Conservation (phyloP, 2,888 invertebrate species). For the Hecatera dysodea region DNA sequence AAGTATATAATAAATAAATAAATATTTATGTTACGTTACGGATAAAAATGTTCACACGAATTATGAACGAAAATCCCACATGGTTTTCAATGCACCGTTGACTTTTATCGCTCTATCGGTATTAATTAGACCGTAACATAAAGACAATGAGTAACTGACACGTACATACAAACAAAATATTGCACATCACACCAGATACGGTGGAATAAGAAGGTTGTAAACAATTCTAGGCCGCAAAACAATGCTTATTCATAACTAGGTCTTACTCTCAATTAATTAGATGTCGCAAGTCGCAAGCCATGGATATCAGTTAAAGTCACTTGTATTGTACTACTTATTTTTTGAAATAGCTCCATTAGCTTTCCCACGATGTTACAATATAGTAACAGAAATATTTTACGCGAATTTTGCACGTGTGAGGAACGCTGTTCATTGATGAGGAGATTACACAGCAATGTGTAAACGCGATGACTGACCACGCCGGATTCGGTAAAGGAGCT, state of each 20-base stretch:
- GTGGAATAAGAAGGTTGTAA: slow-evolving; percentile 59
- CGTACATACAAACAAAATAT: slow-evolving; percentile 66
- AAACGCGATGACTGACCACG: slow-evolving; percentile 33
- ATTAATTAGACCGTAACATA: slow-evolving; percentile 71
- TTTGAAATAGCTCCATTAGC: slow-evolving; percentile 44
- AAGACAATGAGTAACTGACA: slow-evolving; percentile 69
- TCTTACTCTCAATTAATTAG: slow-evolving; percentile 64
- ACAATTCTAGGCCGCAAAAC: slow-evolving; percentile 67
- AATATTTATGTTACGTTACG: background rate
- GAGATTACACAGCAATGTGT: slow-evolving; percentile 57
- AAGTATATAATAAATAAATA: no score
- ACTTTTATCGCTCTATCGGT: slow-evolving; percentile 67
- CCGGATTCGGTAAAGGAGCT: slow-evolving; percentile 50
- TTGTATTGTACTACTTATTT: slow-evolving; percentile 51
- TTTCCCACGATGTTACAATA: slow-evolving; percentile 64
- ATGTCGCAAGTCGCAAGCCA: slow-evolving; percentile 70
- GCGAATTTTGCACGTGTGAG: slow-evolving; percentile 38
- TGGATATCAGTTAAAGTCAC: slow-evolving; percentile 31
- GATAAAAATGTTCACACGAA: slow-evolving; percentile 42
- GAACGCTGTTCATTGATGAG: slow-evolving; percentile 59
- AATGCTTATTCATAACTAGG: slow-evolving; percentile 70
- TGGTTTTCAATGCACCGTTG: slow-evolving; percentile 60
- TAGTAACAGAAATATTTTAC: slow-evolving; percentile 45
- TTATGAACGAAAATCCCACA: slow-evolving; percentile 46
- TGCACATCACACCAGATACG: slow-evolving; percentile 62